A percentile compares a stretch with the other conserved stretches of the same genome.
Conservation (phyloP, 2,113 vertebrate species). For the Glaucomys volans region DNA sequence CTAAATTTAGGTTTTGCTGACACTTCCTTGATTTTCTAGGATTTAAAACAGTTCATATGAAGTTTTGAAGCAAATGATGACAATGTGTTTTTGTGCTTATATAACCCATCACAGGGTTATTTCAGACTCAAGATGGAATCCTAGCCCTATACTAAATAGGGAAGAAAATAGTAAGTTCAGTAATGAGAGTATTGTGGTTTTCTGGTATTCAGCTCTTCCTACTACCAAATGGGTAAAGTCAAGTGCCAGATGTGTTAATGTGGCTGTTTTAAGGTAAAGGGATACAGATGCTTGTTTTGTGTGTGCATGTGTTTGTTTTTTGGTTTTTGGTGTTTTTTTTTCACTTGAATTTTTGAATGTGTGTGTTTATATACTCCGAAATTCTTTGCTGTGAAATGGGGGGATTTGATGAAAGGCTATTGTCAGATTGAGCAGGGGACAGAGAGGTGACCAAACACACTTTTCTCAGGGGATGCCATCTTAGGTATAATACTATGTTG, state of each 20-base stretch:
- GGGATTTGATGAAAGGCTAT: neutral
- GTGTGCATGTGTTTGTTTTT: too few relatives aligned
- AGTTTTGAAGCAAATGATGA: slow-evolving; percentile 65
- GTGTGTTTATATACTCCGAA: neutral
- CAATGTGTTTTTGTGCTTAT: slow-evolving; percentile 56
- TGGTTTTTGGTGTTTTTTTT: neutral
- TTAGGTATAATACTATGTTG: too few relatives aligned
- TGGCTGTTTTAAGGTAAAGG: neutral
- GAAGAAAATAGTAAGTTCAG: neutral
- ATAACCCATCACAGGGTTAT: slow-evolving; percentile 35
- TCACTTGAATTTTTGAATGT: neutral
- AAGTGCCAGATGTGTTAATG: neutral
- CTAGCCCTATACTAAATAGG: neutral
- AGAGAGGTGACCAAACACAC: neutral
- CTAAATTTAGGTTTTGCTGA: slow-evolving; percentile 78
- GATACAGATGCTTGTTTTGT: neutral
- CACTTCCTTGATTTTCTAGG: slow-evolving; percentile 63
- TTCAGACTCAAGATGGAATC: slow-evolving; percentile 50
- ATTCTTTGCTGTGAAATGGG: slow-evolving; percentile 26
- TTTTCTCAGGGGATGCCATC: neutral
- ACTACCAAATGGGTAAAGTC: neutral
- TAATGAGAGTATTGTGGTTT: slow-evolving; percentile 12
- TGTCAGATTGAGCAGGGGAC: neutral
- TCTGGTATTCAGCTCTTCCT: neutral
- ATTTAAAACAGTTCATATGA: slow-evolving; percentile 69